Conservation (phyloP, 2,888 invertebrate genomes). For the Sesia bembeciformis region DNA sequence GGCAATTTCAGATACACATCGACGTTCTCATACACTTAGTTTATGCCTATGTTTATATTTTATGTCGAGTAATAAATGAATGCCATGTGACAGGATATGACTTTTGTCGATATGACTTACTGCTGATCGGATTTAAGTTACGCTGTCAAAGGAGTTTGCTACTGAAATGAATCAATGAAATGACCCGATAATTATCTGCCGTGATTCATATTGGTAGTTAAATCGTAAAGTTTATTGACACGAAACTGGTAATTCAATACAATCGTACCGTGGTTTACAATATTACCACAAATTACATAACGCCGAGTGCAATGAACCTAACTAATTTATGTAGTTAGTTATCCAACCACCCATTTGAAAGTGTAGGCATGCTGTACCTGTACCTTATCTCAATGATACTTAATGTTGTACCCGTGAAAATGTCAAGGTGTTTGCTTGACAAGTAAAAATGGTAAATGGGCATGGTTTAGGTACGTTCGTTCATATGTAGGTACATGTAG, state of each 20-base stretch:
- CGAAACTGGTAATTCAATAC: slow-evolving; percentile 22
- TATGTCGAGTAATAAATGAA: no score
- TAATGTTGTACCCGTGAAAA: background rate
- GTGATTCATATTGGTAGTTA: background rate
- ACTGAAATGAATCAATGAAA: background rate
- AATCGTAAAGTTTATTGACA: slow-evolving; percentile 21
- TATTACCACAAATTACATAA: background rate
- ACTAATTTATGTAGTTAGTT: background rate
- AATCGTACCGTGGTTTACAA: slow-evolving; percentile 12
- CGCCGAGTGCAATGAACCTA: slow-evolving; percentile 1
- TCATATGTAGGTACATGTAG: no score
- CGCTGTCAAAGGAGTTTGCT: no score
- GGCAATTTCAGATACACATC: no score
- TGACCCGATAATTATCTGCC: background rate
- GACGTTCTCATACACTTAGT: no score
- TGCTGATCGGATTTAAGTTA: no score
- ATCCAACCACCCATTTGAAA: background rate
- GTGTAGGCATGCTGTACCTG: background rate
- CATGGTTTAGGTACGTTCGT: no score
- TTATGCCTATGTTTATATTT: no score
- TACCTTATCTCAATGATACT: background rate
- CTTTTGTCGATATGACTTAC: no score
- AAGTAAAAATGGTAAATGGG: background rate
- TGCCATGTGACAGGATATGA: no score
- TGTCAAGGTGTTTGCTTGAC: background rate